Base-by-base conservation (phyloP, 1,140 invertebrate species). In the Listronotus bonariensis region DNA sequence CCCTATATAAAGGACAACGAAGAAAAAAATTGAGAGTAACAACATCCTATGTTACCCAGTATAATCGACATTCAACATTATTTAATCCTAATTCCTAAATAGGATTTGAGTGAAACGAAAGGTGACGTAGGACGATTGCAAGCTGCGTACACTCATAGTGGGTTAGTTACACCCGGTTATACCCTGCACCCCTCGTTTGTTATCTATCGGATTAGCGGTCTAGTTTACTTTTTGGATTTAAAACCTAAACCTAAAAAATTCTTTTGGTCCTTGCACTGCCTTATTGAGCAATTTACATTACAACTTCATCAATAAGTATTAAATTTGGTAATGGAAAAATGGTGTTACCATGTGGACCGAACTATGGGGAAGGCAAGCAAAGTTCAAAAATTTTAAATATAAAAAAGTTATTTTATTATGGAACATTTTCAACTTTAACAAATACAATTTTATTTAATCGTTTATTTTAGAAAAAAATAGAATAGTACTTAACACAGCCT, bases 241-340 rank as follows among this genome's bases (percentile, higher is more conserved):
- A 49, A 31, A n/a, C 46, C 17, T 49, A 49, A 26, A n/a, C n/a
- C n/a, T n/a, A n/a, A n/a, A n/a, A n/a, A 49, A 49, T 4, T 26
- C 46, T 20, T 6, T 20, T 38, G 52, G 26, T 41, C n/a, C 14
- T 17, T 14, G 2, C 20, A 3, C 14, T 12, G 15, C 32, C 17
- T 34, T 31, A 38, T 38, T 32, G 49, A 26, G 34, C 52, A 17
- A 54, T 54, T 57, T 57, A 45, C 55, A 57, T 57, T 46, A 57
- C 55, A 57, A 5, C 55, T 57, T 57, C 55, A 57, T 57, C 55
- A 57, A 46, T 57, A 17, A 14, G 38, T 57, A 46, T 43, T 57
- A 46, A 36, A 31, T 2, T 20, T 9, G 49, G 31, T 52, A 26
- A 52, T 52, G 12, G 14, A 31, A 20, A 52, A 52, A 17, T 17